Evolutionary conservation across 2,797 vertebrate genomes (phyloP).

Genomic region (Naso thynnoides): DNA sequence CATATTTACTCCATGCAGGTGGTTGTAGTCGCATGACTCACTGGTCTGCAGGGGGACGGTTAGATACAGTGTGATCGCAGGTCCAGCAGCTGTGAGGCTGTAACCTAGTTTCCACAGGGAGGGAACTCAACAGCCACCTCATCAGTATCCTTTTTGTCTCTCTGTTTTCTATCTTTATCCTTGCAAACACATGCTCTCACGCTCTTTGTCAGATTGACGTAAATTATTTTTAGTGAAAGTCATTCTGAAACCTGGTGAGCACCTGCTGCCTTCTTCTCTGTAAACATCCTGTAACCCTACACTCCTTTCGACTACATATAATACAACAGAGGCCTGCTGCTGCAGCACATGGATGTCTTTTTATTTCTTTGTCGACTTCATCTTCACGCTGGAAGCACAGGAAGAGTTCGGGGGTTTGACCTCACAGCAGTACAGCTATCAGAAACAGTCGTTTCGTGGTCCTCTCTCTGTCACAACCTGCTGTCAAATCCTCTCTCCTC

Average conservation of each 20-base stretch:
- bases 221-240: constrained; percentile 44
- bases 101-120: constrained; percentile 47
- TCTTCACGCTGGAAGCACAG: constrained; percentile 4
- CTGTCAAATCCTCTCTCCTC: constrained; percentile 39
- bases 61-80: constrained; percentile 16
- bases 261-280: constrained; percentile 48
- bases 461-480: constrained; percentile 65
- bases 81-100: constrained; percentile 55
- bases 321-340: constrained; percentile 28
- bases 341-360: constrained; percentile 16
- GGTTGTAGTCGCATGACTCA: constrained; percentile 35
- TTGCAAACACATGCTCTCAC: background rate
- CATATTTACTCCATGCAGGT: constrained; percentile 41
- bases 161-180: constrained; percentile 8
- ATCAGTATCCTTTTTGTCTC: background rate
- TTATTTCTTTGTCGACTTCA: constrained; percentile 41
- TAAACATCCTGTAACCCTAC: constrained; percentile 72
- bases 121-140: constrained; percentile 24
- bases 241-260: constrained; percentile 35
- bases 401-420: constrained; percentile 32
- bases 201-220: constrained; percentile 16
- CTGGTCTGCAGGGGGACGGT: constrained; percentile 24
- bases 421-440: constrained; percentile 53
- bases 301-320: constrained; percentile 29
- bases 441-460: constrained; percentile 41